These are phyloP conservation scores for Mungos mungo DNA, from an alignment of 2,113 vertebrate genomes.

Conservation along the genomic window DNA sequence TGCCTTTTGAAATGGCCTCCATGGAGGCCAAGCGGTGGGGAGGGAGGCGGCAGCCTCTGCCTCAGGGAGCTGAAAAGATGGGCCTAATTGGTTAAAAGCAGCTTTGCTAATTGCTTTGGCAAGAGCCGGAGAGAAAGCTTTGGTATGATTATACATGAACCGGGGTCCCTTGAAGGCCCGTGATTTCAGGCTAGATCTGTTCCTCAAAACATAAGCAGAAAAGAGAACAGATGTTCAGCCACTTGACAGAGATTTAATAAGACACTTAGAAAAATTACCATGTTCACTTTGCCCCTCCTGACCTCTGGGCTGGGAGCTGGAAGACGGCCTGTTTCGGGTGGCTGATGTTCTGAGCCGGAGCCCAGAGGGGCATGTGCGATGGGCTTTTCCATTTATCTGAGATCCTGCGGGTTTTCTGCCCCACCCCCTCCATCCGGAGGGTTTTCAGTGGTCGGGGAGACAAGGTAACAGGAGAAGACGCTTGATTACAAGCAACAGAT, in stretches of 20 bases:
- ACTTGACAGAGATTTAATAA: conserved; percentile 65
- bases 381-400: background rate
- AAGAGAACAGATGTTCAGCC: conserved; percentile 74
- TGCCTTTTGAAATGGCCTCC: conserved; percentile 77
- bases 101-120: conserved; percentile 75
- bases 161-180: conserved; percentile 56
- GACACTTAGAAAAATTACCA: conserved; percentile 67
- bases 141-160: conserved; percentile 73
- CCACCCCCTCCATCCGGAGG: background rate
- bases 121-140: conserved; percentile 71
- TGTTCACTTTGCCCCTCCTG: background rate
- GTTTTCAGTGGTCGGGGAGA: background rate
- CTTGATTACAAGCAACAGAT: background rate
- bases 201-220: conserved; percentile 55
- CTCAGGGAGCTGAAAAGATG: conserved; percentile 68
- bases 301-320: conserved; percentile 40
- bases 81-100: conserved; percentile 81
- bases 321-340: background rate
- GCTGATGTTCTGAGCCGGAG: background rate
- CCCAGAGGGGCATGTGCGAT: accelerated
- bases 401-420: background rate
- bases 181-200: conserved; percentile 63
- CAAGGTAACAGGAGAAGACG: background rate
- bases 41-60: conserved; percentile 33
- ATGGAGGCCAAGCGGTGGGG: conserved; percentile 59